phyloP scores from a whole-genome alignment of 2,888 invertebrate species.

The Graphium colonna region DNA sequence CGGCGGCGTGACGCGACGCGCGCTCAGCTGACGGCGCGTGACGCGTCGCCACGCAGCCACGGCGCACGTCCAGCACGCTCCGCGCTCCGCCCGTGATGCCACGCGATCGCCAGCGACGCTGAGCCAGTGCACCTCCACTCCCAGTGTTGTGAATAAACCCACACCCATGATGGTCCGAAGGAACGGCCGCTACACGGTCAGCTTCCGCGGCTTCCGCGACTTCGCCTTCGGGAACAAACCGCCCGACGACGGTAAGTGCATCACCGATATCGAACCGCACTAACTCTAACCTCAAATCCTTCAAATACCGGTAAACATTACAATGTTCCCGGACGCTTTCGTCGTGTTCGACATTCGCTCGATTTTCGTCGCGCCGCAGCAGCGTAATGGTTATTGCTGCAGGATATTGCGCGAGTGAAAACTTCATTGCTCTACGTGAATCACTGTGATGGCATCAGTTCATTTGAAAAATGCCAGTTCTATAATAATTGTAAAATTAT shows the following conservation, averaged over 20 bases:
- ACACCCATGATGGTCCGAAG: conserved; percentile 72
- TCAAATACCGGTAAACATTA: conserved; percentile 22
- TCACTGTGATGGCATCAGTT: not conserved
- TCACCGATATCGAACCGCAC: conserved; percentile 15
- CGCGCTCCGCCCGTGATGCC: conserved; percentile 29
- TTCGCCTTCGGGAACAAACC: conserved; percentile 70
- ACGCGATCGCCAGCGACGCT: conserved; percentile 40
- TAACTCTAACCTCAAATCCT: conserved; percentile 32
- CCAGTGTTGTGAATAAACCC: conserved; percentile 37
- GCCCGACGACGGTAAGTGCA: conserved; percentile 68
- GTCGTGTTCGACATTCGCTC: conserved; percentile 8
- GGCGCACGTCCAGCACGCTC: conserved; percentile 43
- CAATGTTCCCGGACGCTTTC: conserved; percentile 14
- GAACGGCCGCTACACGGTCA: conserved; percentile 75
- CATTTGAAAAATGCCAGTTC: no score
- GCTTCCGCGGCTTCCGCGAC: conserved; percentile 75
- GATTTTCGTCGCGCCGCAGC: conserved; percentile 12
- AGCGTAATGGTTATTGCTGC: conserved; percentile 17
- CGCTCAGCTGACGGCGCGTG: conserved; percentile 69
- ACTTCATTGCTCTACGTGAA: conserved; percentile 8
- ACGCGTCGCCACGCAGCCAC: conserved; percentile 59
- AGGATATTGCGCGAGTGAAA: conserved; percentile 14
- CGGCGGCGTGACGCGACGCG: conserved; percentile 56
- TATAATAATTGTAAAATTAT: no score
- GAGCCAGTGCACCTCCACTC: conserved; percentile 28